A percentile compares a stretch with the other conserved stretches of the same genome.
These are phyloP conservation scores for Selene dorsalis DNA, from an alignment of 2,797 vertebrate genomes.

Conservation along the genomic window DNA sequence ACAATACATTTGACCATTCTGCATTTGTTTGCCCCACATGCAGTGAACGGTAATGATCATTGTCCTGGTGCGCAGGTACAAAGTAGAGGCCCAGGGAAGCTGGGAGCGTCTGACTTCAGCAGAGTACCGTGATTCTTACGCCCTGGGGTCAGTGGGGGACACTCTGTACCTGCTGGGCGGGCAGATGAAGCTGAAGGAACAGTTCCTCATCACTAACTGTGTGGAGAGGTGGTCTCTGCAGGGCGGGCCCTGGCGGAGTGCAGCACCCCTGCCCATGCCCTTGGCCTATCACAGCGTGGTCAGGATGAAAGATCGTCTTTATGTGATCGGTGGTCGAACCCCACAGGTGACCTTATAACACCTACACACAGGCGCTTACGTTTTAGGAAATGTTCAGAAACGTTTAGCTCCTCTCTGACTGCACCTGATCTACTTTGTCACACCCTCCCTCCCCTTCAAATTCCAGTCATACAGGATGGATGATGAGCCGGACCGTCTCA, in stretches of 20 bases:
- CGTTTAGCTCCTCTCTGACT: constrained; percentile 18
- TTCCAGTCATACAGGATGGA: constrained; percentile 88
- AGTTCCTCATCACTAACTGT: constrained; percentile 92
- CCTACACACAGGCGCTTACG: neutral
- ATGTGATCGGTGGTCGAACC: constrained; percentile 94
- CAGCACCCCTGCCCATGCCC: constrained; percentile 90
- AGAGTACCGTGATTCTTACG: constrained; percentile 94
- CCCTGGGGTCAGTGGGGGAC: constrained; percentile 86
- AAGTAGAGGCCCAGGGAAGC: constrained; percentile 88
- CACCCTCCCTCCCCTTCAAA: constrained; percentile 12
- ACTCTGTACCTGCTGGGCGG: constrained; percentile 94
- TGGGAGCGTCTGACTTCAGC: constrained; percentile 92
- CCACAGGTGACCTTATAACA: constrained; percentile 89
- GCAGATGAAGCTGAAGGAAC: constrained; percentile 95
- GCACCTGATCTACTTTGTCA: constrained; percentile 73
- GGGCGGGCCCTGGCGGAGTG: constrained; percentile 89
- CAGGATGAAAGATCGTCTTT: constrained; percentile 88
- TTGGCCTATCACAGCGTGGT: constrained; percentile 91
- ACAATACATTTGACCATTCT: neutral
- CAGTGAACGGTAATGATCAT: constrained; percentile 28
- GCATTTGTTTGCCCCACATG: neutral
- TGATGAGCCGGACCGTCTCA: constrained; percentile 97
- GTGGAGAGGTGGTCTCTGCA: constrained; percentile 92
- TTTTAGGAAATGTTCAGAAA: neutral
- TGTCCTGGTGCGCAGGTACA: constrained; percentile 86